These are phyloP conservation scores for Chydorus sphaericus DNA, from an alignment of 2,888 invertebrate genomes.

Conservation along the genomic window DNA sequence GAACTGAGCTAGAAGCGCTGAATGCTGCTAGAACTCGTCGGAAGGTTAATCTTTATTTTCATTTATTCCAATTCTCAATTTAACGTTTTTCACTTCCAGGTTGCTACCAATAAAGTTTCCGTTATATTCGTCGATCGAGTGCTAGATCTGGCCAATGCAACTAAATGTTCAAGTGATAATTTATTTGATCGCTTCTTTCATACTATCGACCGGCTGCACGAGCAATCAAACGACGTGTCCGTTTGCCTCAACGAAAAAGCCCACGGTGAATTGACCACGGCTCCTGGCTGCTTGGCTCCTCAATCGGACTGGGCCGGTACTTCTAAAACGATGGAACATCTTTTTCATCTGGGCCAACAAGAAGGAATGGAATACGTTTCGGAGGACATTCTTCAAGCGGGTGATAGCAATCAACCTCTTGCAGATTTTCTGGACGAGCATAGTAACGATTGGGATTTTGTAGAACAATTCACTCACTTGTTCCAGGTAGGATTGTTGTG, in stretches of 20 bases:
- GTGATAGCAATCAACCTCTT: constrained; percentile 36
- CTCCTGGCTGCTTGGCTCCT: constrained; percentile 32
- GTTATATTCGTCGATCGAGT: constrained; percentile 43
- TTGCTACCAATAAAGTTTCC: constrained; percentile 26
- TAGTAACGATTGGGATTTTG: constrained; percentile 15
- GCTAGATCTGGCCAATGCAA: constrained; percentile 45
- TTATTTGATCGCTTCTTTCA: constrained; percentile 44
- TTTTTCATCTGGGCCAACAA: not conserved
- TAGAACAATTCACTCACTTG: constrained; percentile 23
- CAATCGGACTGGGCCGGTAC: constrained; percentile 26
- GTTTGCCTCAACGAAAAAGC: constrained; percentile 45
- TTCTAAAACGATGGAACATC: not conserved
- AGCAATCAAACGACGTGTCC: constrained; percentile 46
- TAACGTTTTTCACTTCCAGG: constrained; percentile 20
- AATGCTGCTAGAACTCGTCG: constrained; percentile 38
- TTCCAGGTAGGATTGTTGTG: constrained; percentile 18
- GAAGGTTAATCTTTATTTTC: constrained; percentile 32
- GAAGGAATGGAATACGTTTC: constrained; percentile 19
- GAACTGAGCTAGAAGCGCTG: constrained; percentile 42
- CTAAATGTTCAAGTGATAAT: constrained; percentile 44
- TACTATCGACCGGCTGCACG: constrained; percentile 43
- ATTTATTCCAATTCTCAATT: not conserved
- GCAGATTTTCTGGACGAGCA: constrained; percentile 37
- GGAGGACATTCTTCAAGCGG: constrained; percentile 37
- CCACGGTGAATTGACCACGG: constrained; percentile 21